Conservation (phyloP, 2,888 invertebrate species). For the Amblyjoppa proteus region DNA sequence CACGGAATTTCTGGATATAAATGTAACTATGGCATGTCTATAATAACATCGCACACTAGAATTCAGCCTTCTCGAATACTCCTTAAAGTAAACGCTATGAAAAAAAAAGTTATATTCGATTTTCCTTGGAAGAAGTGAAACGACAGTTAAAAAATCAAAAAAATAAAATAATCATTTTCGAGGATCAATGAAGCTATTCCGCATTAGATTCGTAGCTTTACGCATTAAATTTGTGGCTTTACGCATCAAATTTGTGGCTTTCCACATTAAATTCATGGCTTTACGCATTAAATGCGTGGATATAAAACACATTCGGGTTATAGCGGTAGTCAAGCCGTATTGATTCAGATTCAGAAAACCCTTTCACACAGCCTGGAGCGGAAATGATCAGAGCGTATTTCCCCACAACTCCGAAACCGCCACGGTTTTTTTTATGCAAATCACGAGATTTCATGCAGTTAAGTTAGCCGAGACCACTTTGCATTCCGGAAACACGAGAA, state of each 20-base stretch:
- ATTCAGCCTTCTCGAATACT: not conserved
- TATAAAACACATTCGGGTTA: not conserved
- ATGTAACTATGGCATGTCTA: slow-evolving; percentile 10
- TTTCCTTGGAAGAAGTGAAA: not conserved
- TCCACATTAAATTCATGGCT: not conserved
- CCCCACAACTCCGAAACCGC: not conserved
- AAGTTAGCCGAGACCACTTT: slow-evolving; percentile 45
- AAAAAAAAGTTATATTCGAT: not conserved
- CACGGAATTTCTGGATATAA: not conserved
- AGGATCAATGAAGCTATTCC: not conserved
- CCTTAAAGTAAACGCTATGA: not conserved
- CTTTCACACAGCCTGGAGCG: slow-evolving; percentile 8
- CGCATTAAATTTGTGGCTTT: not conserved
- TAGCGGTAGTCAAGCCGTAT: not conserved
- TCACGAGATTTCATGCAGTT: slow-evolving; percentile 23
- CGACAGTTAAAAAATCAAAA: too few relatives aligned
- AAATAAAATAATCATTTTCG: not conserved
- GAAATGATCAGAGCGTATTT: slow-evolving; percentile 1
- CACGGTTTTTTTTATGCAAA: not conserved
- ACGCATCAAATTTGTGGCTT: not conserved
- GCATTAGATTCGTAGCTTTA: not conserved
- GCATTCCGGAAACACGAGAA: slow-evolving; percentile 9
- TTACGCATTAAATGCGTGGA: not conserved
- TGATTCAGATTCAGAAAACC: not conserved
- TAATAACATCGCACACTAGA: not conserved